Conservation (phyloP, 2,797 vertebrate genomes). For the Rhinoraja longicauda region DNA sequence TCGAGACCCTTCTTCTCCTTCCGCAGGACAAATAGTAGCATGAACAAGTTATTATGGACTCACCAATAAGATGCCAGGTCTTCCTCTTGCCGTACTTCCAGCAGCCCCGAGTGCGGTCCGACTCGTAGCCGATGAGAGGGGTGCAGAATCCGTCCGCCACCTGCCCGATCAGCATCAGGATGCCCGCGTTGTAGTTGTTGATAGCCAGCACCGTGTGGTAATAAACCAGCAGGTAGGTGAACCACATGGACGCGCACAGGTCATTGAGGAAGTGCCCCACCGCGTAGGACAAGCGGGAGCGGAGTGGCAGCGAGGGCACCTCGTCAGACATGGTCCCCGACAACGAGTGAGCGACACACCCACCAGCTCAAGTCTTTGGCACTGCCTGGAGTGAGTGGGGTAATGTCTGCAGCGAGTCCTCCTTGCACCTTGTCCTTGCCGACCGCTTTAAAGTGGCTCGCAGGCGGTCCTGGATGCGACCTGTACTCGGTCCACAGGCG, state of each 20-base stretch:
- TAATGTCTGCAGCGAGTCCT: too few species aligned
- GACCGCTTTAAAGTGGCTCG: too few species aligned
- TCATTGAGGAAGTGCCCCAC: slow-evolving; percentile 86
- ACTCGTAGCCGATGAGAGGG: slow-evolving; percentile 80
- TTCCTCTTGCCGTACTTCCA: slow-evolving; percentile 78
- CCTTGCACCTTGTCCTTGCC: too few species aligned
- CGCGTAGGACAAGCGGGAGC: slow-evolving; percentile 66
- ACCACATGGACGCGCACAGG: slow-evolving; percentile 89
- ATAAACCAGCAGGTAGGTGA: slow-evolving; percentile 85
- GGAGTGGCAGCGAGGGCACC: slow-evolving; percentile 47
- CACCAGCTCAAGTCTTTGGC: too few species aligned
- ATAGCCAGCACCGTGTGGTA: slow-evolving; percentile 82
- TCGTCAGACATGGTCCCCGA: slow-evolving; percentile 50
- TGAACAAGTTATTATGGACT: slow-evolving; percentile 45
- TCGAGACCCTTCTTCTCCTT: too few species aligned
- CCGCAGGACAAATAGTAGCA: too few species aligned
- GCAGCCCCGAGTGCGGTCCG: slow-evolving; percentile 66
- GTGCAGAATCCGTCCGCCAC: slow-evolving; percentile 78
- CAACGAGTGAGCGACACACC: too few species aligned
- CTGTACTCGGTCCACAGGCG: too few species aligned
- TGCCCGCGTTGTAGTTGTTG: slow-evolving; percentile 68
- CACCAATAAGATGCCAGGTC: slow-evolving; percentile 82
- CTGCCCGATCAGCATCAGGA: slow-evolving; percentile 76
- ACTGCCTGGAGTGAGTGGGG: too few species aligned
- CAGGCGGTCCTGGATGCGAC: too few species aligned